Conservation (phyloP, 2,113 vertebrate genomes). For the Orientallactaga bullata region DNA sequence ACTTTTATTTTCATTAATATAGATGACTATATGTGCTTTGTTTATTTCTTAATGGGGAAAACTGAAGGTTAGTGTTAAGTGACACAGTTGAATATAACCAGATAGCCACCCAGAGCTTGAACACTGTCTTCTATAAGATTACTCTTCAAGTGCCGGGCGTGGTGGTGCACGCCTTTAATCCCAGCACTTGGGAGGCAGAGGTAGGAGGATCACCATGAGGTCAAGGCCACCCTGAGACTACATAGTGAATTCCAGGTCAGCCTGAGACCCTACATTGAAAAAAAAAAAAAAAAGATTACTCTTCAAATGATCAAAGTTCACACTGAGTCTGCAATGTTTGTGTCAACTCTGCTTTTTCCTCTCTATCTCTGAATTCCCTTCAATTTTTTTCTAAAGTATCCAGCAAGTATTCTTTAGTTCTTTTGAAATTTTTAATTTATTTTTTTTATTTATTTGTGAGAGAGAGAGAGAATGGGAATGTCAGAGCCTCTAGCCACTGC, state of each 20-base stretch:
- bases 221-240: too few species aligned
- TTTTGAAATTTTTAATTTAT: not conserved
- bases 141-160: not conserved
- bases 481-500: too few species aligned
- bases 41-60: not conserved
- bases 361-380: not conserved
- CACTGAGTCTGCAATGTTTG: not conserved
- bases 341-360: not conserved
- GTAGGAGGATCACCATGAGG: too few species aligned
- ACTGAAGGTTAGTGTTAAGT: slow-evolving; percentile 4
- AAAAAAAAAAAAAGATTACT: too few species aligned
- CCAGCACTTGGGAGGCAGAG: too few species aligned
- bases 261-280: too few species aligned
- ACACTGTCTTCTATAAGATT: not conserved
- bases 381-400: not conserved
- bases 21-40: too few species aligned
- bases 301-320: not conserved
- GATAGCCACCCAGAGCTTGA: not conserved
- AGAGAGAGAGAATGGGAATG: too few species aligned
- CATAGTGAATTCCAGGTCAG: too few species aligned
- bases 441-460: too few species aligned
- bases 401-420: not conserved
- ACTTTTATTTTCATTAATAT: not conserved
- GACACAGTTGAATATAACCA: not conserved
- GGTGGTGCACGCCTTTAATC: too few species aligned